phyloP scores from a whole-genome alignment of 2,113 vertebrate genomes.

The Clarias magur region DNA sequence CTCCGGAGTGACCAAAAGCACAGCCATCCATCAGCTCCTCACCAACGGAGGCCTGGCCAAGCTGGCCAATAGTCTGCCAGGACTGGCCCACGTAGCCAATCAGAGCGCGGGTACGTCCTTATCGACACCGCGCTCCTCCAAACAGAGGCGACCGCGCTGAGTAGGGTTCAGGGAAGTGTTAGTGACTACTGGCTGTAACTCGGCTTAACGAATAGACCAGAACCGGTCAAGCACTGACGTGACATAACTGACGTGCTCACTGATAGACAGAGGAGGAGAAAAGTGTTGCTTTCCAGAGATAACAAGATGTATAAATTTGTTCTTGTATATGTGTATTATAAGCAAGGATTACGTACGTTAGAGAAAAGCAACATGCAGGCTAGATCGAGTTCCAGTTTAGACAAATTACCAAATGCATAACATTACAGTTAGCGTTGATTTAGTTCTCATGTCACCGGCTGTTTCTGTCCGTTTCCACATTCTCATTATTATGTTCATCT shows the following conservation, averaged over 20 bases:
- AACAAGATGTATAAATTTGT: not conserved
- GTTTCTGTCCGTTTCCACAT: slow-evolving; percentile 1
- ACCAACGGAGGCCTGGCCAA: slow-evolving; percentile 91
- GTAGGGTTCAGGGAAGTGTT: slow-evolving; percentile 38
- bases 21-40: slow-evolving; percentile 93
- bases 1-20: slow-evolving; percentile 78
- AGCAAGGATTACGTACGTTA: not conserved
- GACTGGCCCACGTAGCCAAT: slow-evolving; percentile 90
- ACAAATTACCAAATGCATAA: not conserved
- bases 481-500: slow-evolving; percentile 38
- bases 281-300: not conserved
- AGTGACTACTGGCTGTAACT: not conserved
- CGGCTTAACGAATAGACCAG: slow-evolving; percentile 2
- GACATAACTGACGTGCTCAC: not conserved
- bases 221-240: slow-evolving; percentile 25
- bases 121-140: slow-evolving; percentile 44
- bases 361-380: not conserved
- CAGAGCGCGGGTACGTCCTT: slow-evolving; percentile 84
- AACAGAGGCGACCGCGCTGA: slow-evolving; percentile 69
- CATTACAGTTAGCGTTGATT: not conserved
- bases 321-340: slow-evolving; percentile 21
- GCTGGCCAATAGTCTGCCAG: slow-evolving; percentile 87
- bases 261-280: not conserved
- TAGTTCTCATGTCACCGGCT: slow-evolving; percentile 14
- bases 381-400: not conserved